Percentiles rank a stretch among this genome's conserved stretches.
Conservation (phyloP, 2,797 vertebrate genomes). For the Gouania willdenowi region DNA sequence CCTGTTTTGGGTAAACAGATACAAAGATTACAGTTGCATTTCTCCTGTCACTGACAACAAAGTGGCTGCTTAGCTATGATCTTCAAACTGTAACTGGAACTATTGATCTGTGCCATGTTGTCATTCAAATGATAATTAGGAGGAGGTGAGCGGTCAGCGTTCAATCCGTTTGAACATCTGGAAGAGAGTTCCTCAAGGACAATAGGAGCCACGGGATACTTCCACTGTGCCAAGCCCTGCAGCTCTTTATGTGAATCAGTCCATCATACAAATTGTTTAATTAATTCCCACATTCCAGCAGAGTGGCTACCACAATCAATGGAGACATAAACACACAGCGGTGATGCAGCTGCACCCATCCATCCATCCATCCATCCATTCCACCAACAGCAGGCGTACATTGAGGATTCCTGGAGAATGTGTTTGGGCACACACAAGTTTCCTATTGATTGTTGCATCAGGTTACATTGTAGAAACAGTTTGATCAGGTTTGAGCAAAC, state of each 20-base stretch:
- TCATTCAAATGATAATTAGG: conserved; percentile 97
- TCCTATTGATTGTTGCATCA: neutral
- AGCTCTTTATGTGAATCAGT: conserved; percentile 56
- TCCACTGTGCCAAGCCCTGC: conserved; percentile 41
- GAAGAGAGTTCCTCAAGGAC: conserved; percentile 81
- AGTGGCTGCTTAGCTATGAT: conserved; percentile 88
- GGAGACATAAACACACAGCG: conserved; percentile 13
- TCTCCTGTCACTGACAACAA: conserved; percentile 70
- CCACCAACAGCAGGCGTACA: too few relatives aligned
- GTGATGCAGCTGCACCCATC: too few relatives aligned
- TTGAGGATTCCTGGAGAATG: neutral
- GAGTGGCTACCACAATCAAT: conserved; percentile 50
- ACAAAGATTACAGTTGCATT: conserved; percentile 78
- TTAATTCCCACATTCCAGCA: conserved; percentile 69
- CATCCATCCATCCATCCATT: too few relatives aligned
- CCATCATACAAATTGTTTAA: conserved; percentile 75
- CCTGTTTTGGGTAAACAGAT: conserved; percentile 62
- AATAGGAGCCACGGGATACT: conserved; percentile 63
- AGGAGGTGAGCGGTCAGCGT: conserved; percentile 85
- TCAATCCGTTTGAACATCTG: conserved; percentile 82
- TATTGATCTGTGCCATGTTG: conserved; percentile 94
- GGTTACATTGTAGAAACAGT: neutral
- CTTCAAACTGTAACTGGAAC: conserved; percentile 89
- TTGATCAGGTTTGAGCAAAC: conserved; percentile 12
- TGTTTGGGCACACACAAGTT: neutral